Base-by-base conservation (phyloP, 2,888 invertebrate species). In the Drosophila nr. fundita region DNA sequence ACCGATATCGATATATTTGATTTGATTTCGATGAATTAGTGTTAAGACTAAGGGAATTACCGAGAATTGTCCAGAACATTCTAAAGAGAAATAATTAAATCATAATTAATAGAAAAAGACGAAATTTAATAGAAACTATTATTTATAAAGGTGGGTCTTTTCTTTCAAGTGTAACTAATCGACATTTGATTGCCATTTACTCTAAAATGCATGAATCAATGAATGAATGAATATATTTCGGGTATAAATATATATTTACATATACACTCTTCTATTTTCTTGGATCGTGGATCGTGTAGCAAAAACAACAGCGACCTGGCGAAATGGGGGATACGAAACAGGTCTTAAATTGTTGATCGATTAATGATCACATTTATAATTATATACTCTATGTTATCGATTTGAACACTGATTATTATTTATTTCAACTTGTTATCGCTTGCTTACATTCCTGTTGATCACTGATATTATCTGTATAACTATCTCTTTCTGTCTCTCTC, bases 271-370 rank as follows among this genome's bases (percentile, higher is more conserved):
- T 65, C 57, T 13, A 58, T 62, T 77, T 59, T 61, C 80, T 67
- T 67, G 61, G 59, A 94, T 94, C 94, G 94, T 63, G 50, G 45
- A 45, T 45, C 45, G 21, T 45, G 94, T 95, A 95, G 95, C 94
- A 92, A 93, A 95, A 94, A 93, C 93, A 95, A 94, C 95, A 95
- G 94, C 96, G 97, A 93, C 96, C 96, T 93, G 97, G 97, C 94
- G 96, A 96, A 95, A 95, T 97, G 94, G 95, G 95, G 92, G 92
- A 93, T 82, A 94, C 94, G 38, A 95, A 95, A 94, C 96, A 96
- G 94, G 97, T 97, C 95, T 91, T 87, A 91, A 88, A 78, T 92
- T 90, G 60, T 74, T 24, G 77, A 66, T 82, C 64, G 30, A 68
- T 40, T 59, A 67, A 34, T 54, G 52, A 72, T 70, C 62, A 67